Conservation (phyloP, 2,888 invertebrate species). For the Drosophila austrosaltans region DNA sequence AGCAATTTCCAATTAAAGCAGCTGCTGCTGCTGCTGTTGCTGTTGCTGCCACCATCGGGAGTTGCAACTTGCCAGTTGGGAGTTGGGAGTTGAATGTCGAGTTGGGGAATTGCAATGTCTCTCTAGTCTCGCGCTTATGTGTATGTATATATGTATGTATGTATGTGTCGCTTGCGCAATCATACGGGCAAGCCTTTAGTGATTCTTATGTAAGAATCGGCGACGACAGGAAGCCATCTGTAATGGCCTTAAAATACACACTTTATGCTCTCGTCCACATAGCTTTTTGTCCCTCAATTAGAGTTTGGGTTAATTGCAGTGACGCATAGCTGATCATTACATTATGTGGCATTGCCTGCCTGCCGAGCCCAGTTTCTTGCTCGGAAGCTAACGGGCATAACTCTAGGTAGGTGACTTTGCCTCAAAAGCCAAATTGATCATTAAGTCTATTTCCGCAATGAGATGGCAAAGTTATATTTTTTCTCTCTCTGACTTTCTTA, state of each 20-base stretch:
- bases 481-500: constrained; percentile 8
- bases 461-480: constrained; percentile 47
- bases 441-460: constrained; percentile 74
- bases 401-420: constrained; percentile 41
- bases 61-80: constrained; percentile 26
- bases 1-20: constrained; percentile 20
- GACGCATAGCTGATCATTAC: constrained; percentile 70
- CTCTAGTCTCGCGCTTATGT: constrained; percentile 25
- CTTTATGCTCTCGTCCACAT: constrained; percentile 63
- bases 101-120: constrained; percentile 17
- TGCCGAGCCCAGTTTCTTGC: constrained; percentile 53
- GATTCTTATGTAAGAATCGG: constrained; percentile 42
- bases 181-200: constrained; percentile 72
- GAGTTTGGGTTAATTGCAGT: constrained; percentile 72
- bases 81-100: constrained; percentile 34
- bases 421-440: constrained; percentile 74
- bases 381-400: constrained; percentile 69
- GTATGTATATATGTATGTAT: too few species aligned
- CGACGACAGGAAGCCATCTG: constrained; percentile 74
- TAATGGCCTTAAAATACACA: constrained; percentile 77
- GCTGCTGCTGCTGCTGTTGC: constrained; percentile 38
- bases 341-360: constrained; percentile 35
- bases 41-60: constrained; percentile 46
- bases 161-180: constrained; percentile 74
- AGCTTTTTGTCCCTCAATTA: constrained; percentile 61